A percentile compares a stretch with the other conserved stretches of the same genome.
These are phyloP conservation scores for Drosophila kambysellisi DNA, from an alignment of 2,888 invertebrate species.

Conservation along the genomic window DNA sequence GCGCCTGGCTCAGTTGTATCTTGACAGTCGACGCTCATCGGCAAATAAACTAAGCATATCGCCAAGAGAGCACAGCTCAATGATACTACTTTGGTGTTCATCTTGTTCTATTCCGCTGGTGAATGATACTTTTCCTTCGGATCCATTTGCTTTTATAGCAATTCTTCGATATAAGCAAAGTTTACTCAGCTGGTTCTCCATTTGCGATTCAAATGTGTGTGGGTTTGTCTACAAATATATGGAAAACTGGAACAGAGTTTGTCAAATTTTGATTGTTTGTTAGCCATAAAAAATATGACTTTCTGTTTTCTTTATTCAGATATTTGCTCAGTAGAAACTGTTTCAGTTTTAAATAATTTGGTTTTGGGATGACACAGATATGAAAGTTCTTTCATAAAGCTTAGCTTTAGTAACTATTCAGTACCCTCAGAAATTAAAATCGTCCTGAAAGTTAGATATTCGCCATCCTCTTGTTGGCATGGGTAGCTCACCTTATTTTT, in stretches of 20 bases:
- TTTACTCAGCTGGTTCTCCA: conserved; percentile 12
- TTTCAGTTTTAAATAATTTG: background rate
- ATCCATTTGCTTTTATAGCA: conserved; percentile 26
- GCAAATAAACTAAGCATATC: conserved; percentile 24
- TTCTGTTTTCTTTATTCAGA: background rate
- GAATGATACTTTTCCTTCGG: conserved; percentile 26
- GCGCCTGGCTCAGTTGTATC: background rate
- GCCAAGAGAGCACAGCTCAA: conserved; percentile 37
- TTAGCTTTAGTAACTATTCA: background rate
- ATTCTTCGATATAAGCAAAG: background rate
- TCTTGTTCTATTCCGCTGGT: conserved; percentile 8
- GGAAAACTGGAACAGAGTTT: background rate
- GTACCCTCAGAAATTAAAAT: background rate
- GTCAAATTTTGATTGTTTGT: background rate
- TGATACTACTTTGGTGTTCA: conserved; percentile 15
- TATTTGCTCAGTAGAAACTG: background rate
- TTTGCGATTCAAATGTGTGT: background rate
- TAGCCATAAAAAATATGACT: background rate
- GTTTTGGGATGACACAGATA: background rate
- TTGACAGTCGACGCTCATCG: conserved; percentile 10
- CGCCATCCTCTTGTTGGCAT: background rate
- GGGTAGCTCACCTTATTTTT: too few relatives aligned
- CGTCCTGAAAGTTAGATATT: background rate
- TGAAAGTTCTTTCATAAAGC: background rate
- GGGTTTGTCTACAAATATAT: background rate